These are phyloP conservation scores for Ophion slaviceki DNA, from an alignment of 2,888 invertebrate species.

Conservation along the genomic window DNA sequence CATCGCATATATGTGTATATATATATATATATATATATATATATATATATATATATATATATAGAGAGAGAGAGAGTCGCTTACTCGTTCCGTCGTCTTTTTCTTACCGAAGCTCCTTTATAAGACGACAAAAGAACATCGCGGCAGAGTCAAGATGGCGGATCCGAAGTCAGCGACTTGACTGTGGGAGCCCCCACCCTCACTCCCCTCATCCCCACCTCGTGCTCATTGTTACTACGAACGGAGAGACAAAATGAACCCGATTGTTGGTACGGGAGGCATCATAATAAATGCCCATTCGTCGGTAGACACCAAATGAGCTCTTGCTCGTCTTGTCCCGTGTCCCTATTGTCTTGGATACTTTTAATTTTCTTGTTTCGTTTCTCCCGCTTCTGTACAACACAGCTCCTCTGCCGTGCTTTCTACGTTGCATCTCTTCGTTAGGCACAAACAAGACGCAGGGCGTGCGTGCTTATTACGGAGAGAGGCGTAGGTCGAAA, in stretches of 20 bases:
- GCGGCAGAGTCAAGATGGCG: conserved; percentile 81
- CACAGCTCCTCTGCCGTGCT: conserved; percentile 32
- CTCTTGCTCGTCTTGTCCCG: conserved; percentile 80
- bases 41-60: neutral
- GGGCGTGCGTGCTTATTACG: no score
- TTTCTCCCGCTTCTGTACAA: conserved; percentile 66
- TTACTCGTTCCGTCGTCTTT: conserved; percentile 71
- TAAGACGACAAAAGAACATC: conserved; percentile 81
- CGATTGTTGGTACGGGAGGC: conserved; percentile 82
- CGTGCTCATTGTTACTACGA: conserved; percentile 77
- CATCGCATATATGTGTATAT: no score
- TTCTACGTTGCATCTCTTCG: neutral
- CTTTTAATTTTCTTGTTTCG: conserved; percentile 81
- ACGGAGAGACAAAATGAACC: conserved; percentile 82
- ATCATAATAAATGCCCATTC: conserved; percentile 83
- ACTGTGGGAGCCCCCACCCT: conserved; percentile 65
- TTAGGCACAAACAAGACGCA: neutral
- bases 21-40: neutral
- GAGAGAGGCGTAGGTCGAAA: no score
- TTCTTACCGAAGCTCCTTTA: conserved; percentile 76
- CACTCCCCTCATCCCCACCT: neutral
- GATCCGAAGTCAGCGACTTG: conserved; percentile 73
- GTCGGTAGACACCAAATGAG: conserved; percentile 82
- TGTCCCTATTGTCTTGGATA: conserved; percentile 80
- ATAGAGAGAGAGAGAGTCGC: conserved; percentile 38